These are phyloP conservation scores for Mormyrus lacerda DNA, from an alignment of 2,113 vertebrate genomes.

Conservation along the genomic window DNA sequence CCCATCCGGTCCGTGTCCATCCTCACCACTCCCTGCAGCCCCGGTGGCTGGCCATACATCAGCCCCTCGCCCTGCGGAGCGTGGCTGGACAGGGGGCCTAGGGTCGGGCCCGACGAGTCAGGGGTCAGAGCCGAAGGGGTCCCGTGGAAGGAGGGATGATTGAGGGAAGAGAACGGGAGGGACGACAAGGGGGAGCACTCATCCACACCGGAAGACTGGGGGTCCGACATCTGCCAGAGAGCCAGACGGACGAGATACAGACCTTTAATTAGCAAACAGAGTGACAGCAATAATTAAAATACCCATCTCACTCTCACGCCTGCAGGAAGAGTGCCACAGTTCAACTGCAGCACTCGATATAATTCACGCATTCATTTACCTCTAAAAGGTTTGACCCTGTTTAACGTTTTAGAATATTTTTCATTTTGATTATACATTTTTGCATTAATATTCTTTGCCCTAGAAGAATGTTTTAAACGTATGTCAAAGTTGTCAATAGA, in stretches of 20 bases:
- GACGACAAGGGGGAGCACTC: conserved; percentile 46
- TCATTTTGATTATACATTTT: not conserved
- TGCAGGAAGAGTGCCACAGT: not conserved
- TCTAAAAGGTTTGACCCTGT: not conserved
- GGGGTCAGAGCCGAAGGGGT: conserved; percentile 32
- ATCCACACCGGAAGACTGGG: conserved; percentile 55
- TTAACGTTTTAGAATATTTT: not conserved
- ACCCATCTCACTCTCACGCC: not conserved
- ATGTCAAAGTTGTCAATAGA: not conserved
- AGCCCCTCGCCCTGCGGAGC: conserved; percentile 51
- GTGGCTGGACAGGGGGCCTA: conserved; percentile 23
- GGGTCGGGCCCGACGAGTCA: conserved; percentile 14
- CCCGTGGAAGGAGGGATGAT: conserved; percentile 25
- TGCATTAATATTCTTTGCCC: not conserved
- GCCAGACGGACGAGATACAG: not conserved
- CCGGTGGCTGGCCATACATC: conserved; percentile 37
- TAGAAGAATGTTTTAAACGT: not conserved
- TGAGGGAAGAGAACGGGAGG: conserved; percentile 31
- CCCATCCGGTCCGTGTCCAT: conserved; percentile 40
- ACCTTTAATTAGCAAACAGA: not conserved
- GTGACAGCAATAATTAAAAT: not conserved
- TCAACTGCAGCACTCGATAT: not conserved
- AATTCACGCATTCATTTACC: not conserved
- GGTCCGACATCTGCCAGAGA: conserved; percentile 55
- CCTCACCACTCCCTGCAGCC: conserved; percentile 39